A percentile compares a stretch with the other conserved stretches of the same genome.
Conservation (phyloP, 2,888 invertebrate species). For the Chouioia cunea region DNA sequence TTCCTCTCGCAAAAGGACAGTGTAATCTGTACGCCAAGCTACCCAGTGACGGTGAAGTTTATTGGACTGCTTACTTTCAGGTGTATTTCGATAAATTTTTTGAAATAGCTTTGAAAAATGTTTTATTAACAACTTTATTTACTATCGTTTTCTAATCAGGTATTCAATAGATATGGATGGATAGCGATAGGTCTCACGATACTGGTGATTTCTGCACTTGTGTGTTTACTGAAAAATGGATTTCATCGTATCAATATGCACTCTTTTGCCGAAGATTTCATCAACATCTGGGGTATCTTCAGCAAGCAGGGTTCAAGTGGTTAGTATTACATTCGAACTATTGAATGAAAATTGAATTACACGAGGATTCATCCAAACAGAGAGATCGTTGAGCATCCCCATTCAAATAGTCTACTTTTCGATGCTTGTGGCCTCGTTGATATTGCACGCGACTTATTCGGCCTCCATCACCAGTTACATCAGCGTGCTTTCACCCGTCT, state of each 20-base stretch:
- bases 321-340: too few species aligned
- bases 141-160: too few species aligned
- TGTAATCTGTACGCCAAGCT: background rate
- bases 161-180: background rate
- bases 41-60: background rate
- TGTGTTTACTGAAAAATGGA: too few species aligned
- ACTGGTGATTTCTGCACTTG: too few species aligned
- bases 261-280: constrained; percentile 8
- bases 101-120: too few species aligned
- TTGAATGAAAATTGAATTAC: too few species aligned
- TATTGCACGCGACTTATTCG: constrained; percentile 14
- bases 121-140: too few species aligned
- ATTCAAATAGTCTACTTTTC: constrained; percentile 9
- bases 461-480: constrained; percentile 27
- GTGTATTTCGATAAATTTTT: background rate
- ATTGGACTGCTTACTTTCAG: constrained; percentile 10
- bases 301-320: constrained; percentile 4
- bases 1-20: background rate
- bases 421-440: background rate
- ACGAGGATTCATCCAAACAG: background rate
- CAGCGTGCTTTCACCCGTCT: background rate
- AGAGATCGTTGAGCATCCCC: background rate
- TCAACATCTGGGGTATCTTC: constrained; percentile 12
- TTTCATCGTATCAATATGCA: too few species aligned
- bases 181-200: background rate